Percentiles rank a stretch among this genome's conserved stretches.
Conservation (phyloP, 2,888 invertebrate species). For the Cancer borealis region DNA sequence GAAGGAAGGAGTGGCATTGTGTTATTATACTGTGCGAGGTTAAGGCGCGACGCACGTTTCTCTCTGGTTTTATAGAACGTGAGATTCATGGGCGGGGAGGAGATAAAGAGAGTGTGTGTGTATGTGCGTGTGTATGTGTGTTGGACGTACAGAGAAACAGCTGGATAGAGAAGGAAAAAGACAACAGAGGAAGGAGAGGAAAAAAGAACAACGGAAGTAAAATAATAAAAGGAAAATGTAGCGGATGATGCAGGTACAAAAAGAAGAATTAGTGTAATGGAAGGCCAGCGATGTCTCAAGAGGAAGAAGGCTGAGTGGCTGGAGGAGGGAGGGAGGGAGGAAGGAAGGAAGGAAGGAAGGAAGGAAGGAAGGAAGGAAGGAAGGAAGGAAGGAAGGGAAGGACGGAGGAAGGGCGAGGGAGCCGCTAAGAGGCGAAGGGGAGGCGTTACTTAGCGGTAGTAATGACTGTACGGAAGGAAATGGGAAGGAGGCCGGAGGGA, state of each 20-base stretch:
- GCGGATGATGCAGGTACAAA: not conserved
- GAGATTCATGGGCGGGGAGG: not conserved
- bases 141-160: too few species aligned
- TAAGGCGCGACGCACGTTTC: not conserved
- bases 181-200: not conserved
- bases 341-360: constrained; percentile 11
- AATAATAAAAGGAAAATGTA: not conserved
- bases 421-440: not conserved
- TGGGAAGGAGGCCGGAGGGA: not conserved
- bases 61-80: not conserved
- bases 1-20: not conserved
- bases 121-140: not conserved
- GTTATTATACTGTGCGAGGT: not conserved
- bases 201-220: not conserved
- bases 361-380: not conserved
- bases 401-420: not conserved
- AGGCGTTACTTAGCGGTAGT: not conserved
- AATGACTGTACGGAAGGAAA: not conserved
- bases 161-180: too few species aligned
- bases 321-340: not conserved
- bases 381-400: not conserved
- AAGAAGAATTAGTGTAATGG: not conserved
- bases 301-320: not conserved
- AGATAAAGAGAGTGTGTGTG: not conserved
- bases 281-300: not conserved